These are phyloP conservation scores for Macrostomum lignano DNA, from an alignment of 1,140 invertebrate genomes.

Conservation along the genomic window DNA sequence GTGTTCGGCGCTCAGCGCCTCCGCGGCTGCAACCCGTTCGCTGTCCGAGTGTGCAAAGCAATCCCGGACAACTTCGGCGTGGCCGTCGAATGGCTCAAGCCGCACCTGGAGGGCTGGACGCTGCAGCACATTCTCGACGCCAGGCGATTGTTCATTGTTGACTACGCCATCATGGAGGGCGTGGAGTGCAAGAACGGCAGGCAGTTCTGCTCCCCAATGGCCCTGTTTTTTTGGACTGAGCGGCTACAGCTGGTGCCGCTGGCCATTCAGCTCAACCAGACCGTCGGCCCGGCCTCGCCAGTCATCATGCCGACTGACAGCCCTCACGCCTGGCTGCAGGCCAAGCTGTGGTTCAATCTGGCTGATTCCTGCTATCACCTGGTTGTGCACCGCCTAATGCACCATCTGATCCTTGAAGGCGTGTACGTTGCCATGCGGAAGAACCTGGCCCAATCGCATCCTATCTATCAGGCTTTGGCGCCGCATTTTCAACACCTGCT, in stretches of 20 bases:
- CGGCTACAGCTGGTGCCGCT: slow-evolving; percentile 27
- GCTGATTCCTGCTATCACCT: slow-evolving; percentile 30
- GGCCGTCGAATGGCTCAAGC: slow-evolving; percentile 23
- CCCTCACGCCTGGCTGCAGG: slow-evolving; percentile 28
- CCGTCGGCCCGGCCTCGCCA: slow-evolving; percentile 15
- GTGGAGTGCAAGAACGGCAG: slow-evolving; percentile 13
- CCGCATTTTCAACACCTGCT: slow-evolving; percentile 30
- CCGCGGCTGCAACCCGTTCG: slow-evolving; percentile 21
- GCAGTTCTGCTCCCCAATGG: slow-evolving; percentile 29
- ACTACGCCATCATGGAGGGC: slow-evolving; percentile 25
- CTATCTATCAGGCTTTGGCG: slow-evolving; percentile 28
- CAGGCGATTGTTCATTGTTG: slow-evolving; percentile 29
- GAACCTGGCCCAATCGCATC: slow-evolving; percentile 28
- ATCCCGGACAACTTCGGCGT: slow-evolving; percentile 26
- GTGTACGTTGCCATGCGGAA: slow-evolving; percentile 24
- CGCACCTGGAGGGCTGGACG: slow-evolving; percentile 25
- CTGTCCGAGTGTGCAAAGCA: slow-evolving; percentile 23
- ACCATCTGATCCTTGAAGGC: slow-evolving; percentile 30
- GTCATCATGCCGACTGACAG: slow-evolving; percentile 28
- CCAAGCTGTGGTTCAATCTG: slow-evolving; percentile 32
- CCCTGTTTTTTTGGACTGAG: slow-evolving; percentile 26
- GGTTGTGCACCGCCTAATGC: slow-evolving; percentile 28
- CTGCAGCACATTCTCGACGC: slow-evolving; percentile 23
- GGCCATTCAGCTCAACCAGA: slow-evolving; percentile 30
- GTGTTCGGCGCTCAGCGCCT: slow-evolving; percentile 16